phyloP scores from a whole-genome alignment of 2,888 invertebrate species.

The Drosophila demipolita region DNA sequence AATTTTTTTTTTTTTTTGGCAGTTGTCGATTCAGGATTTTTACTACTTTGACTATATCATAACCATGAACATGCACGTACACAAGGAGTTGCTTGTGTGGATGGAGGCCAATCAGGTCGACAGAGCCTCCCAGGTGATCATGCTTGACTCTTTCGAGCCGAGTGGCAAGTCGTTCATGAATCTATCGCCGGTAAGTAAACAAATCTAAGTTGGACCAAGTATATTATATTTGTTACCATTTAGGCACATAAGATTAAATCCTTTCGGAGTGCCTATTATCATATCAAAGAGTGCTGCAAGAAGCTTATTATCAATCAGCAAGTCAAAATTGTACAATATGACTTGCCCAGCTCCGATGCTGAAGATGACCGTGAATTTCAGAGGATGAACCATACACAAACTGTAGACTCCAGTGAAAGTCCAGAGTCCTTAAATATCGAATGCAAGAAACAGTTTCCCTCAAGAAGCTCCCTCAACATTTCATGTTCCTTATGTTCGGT shows the following conservation, averaged over 20 bases:
- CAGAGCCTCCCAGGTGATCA: slow-evolving; percentile 18
- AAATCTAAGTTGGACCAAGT: background rate
- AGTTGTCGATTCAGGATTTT: slow-evolving; percentile 91
- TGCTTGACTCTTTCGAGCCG: slow-evolving; percentile 39
- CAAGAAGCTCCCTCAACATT: background rate
- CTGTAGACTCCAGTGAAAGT: background rate
- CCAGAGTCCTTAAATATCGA: background rate
- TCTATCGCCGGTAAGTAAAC: slow-evolving; percentile 54
- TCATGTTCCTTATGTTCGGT: slow-evolving; percentile 4
- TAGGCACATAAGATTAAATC: slow-evolving; percentile 57
- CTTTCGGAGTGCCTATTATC: slow-evolving; percentile 69
- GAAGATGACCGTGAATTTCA: slow-evolving; percentile 21
- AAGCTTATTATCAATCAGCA: slow-evolving; percentile 63
- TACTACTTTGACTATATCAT: slow-evolving; percentile 93
- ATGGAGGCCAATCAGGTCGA: slow-evolving; percentile 20
- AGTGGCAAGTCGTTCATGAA: slow-evolving; percentile 29
- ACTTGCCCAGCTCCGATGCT: slow-evolving; percentile 67
- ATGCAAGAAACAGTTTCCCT: background rate
- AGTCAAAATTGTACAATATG: slow-evolving; percentile 57
- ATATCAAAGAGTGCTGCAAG: slow-evolving; percentile 70
- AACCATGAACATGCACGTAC: slow-evolving; percentile 92
- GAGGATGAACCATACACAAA: background rate
- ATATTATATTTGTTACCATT: background rate
- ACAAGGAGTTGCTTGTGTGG: slow-evolving; percentile 68
- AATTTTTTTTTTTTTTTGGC: slow-evolving; percentile 14